Evolutionary conservation across 2,113 vertebrate species (phyloP).

Genomic region (Clupea harengus): DNA sequence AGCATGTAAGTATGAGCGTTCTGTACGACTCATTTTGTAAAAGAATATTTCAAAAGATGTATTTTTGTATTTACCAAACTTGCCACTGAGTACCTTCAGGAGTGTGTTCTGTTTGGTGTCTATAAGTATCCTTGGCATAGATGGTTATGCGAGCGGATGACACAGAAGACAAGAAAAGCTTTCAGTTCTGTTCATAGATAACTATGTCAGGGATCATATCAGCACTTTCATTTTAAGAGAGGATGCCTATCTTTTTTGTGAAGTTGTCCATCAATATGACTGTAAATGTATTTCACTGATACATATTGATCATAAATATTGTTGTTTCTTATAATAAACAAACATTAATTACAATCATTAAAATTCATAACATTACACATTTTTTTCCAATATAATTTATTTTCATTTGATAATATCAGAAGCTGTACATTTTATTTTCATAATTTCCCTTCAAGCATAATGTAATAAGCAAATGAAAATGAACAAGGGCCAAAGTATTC

Average conservation of each 20-base stretch:
- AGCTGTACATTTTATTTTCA: conserved; percentile 49
- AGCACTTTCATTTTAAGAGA: conserved; percentile 19
- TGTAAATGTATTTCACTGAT: not conserved
- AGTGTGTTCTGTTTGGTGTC: not conserved
- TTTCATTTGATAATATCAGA: conserved; percentile 43
- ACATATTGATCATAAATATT: not conserved
- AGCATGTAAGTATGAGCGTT: not conserved
- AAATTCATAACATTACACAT: conserved; percentile 19
- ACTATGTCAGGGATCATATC: conserved; percentile 18
- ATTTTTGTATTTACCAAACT: conserved; percentile 13
- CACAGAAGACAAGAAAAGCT: not conserved
- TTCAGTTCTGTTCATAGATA: conserved; percentile 1
- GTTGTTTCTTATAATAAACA: not conserved
- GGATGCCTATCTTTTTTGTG: not conserved
- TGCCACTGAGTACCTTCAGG: not conserved
- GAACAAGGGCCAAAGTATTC: conserved; percentile 39
- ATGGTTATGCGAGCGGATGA: not conserved
- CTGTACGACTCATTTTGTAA: conserved; percentile 1
- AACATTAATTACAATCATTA: not conserved
- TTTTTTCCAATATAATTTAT: conserved; percentile 38
- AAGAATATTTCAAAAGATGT: conserved; percentile 27
- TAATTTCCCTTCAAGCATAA: conserved; percentile 36
- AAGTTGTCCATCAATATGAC: not conserved
- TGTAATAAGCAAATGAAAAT: conserved; percentile 41
- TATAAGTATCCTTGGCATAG: not conserved